Percentiles rank a stretch among this genome's conserved stretches.
phyloP scores from a whole-genome alignment of 2,888 invertebrate species.

The Azorinus chamasolen region DNA sequence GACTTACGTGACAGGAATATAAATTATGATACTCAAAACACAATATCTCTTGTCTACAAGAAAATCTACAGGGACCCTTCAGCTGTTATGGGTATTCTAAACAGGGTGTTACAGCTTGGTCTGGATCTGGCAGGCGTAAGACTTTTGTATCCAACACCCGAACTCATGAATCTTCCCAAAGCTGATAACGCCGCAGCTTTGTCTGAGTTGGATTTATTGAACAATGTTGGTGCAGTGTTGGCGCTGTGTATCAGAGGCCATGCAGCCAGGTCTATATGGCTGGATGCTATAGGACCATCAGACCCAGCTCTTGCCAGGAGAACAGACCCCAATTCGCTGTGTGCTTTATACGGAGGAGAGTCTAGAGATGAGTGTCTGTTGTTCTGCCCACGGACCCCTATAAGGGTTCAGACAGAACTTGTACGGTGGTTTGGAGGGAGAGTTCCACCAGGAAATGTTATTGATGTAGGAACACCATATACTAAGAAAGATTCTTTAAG shows the following conservation, averaged over 20 bases:
- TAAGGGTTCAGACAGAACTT: constrained; percentile 77
- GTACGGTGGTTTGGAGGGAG: constrained; percentile 84
- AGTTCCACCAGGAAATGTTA: constrained; percentile 78
- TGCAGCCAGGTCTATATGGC: constrained; percentile 80
- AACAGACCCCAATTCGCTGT: constrained; percentile 83
- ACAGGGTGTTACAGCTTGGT: constrained; percentile 80
- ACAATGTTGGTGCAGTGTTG: constrained; percentile 81
- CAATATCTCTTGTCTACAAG: constrained; percentile 82
- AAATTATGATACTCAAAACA: constrained; percentile 79
- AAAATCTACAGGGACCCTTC: constrained; percentile 79
- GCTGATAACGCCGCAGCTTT: constrained; percentile 55
- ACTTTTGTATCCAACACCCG: constrained; percentile 79
- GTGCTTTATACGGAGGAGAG: constrained; percentile 82
- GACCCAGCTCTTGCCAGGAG: constrained; percentile 81
- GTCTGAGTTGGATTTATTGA: constrained; percentile 65
- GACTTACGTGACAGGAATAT: constrained; percentile 66
- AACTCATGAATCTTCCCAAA: constrained; percentile 69
- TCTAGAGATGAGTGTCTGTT: constrained; percentile 80
- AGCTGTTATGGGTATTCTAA: constrained; percentile 81
- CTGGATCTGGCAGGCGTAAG: constrained; percentile 81
- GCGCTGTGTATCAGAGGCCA: constrained; percentile 82
- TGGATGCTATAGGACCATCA: constrained; percentile 83
- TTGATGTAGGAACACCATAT: constrained; percentile 79
- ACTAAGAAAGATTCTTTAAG: constrained; percentile 70
- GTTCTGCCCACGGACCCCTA: constrained; percentile 81